Base-by-base conservation (phyloP, 2,113 vertebrate genomes). In the Otis tarda region DNA sequence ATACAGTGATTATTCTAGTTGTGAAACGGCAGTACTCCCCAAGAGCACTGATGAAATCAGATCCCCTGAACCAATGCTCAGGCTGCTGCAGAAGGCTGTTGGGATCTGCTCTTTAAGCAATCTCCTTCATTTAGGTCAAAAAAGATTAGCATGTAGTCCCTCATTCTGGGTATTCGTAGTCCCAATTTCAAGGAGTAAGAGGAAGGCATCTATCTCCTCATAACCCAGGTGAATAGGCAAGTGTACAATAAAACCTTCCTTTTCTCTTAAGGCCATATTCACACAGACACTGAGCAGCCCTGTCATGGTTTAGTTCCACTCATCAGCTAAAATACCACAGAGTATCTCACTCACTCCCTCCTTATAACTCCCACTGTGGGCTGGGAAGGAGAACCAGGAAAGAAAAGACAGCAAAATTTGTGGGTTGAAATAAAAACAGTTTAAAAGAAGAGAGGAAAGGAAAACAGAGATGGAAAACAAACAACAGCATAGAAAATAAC, bases 61-160 rank as follows among this genome's bases (percentile, higher is more conserved):
- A 35, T 0, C 3, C 45, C 47, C 12, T 56, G 30, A 76, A 53
- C 14, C 17, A 78, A 45, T 1, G 5, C 1, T 0, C 53, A 65
- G 39, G 33, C 20, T 61, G 14, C 22, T 88, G 70, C 49, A 89
- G 55, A 73, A 27, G 20, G 10, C 14, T 88, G 5, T 7, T 73
- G 31, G 30, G 18, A 53, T 68, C 70, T 65, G 30, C 10, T 69
- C 3, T 73, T 56, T 37, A 61, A 83, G 63, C 33, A 60, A 19
- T 15, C 27, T 61, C 21, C 73, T 64, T 69, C 27, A 16, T 47
- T n/a, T 53, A 24, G 13, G 15, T 69, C 11, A 83, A 82, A 80
- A 89, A 74, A 41, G 5, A n/a, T 27, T 20, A 67, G 3, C 41
- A 69, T 33, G 37, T n/a, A 14, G 12, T 7, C 47, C 4, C 17